phyloP scores from a whole-genome alignment of 1,140 invertebrate genomes.

The Laupala kohalensis region DNA sequence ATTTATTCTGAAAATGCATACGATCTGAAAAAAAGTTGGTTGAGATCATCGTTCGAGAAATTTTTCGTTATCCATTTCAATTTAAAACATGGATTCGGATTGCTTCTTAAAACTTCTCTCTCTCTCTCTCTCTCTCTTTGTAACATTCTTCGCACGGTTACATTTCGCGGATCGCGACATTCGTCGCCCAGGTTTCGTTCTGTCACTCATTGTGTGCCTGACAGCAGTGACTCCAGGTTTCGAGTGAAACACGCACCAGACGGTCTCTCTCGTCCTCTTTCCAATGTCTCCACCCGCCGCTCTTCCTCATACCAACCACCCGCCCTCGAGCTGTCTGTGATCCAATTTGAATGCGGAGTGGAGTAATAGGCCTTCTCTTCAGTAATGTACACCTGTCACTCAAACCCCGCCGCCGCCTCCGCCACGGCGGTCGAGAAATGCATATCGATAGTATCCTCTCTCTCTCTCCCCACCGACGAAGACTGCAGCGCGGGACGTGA shows the following conservation, averaged over 20 bases:
- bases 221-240: not conserved
- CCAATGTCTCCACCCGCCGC: conserved; percentile 1
- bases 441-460: not conserved
- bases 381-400: conserved; percentile 13
- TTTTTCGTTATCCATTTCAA: too few relatives aligned
- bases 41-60: too few relatives aligned
- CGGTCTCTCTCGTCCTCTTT: not conserved
- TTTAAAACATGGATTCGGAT: too few relatives aligned
- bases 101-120: too few relatives aligned
- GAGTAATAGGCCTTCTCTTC: conserved; percentile 7
- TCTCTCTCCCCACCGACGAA: not conserved
- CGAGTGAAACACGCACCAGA: not conserved
- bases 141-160: too few relatives aligned
- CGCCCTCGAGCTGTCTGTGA: conserved; percentile 4
- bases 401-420: too few relatives aligned
- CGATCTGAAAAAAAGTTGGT: too few relatives aligned
- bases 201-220: not conserved
- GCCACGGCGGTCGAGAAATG: not conserved
- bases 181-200: too few relatives aligned
- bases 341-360: conserved; percentile 11
- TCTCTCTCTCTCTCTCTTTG: too few relatives aligned
- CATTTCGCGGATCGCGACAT: too few relatives aligned
- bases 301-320: conserved; percentile 12
- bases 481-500: too few relatives aligned
- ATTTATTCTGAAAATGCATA: too few relatives aligned